These are phyloP conservation scores for Plebejus anna DNA, from an alignment of 2,888 invertebrate genomes.

Conservation along the genomic window DNA sequence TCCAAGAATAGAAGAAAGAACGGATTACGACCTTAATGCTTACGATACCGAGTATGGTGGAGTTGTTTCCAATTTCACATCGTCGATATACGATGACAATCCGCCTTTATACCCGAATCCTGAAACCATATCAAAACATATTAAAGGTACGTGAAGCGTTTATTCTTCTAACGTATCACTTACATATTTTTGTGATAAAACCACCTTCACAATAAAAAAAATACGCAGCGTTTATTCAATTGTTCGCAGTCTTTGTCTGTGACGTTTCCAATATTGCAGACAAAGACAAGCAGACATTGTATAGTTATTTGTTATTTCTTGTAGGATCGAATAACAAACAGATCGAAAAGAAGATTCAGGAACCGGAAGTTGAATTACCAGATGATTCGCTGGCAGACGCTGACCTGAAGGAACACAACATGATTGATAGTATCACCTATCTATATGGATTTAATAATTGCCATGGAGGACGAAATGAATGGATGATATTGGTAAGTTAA, in stretches of 20 bases:
- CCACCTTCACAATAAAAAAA: no score
- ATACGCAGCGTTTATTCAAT: no score
- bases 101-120: slow-evolving; percentile 74
- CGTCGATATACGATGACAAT: slow-evolving; percentile 73
- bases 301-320: neutral
- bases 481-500: slow-evolving; percentile 68
- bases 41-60: slow-evolving; percentile 73
- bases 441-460: slow-evolving; percentile 82
- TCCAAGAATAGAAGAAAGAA: slow-evolving; percentile 57
- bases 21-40: slow-evolving; percentile 67
- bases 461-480: slow-evolving; percentile 68
- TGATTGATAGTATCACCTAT: slow-evolving; percentile 86
- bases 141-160: slow-evolving; percentile 50
- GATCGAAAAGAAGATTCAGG: slow-evolving; percentile 55
- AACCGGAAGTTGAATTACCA: slow-evolving; percentile 77
- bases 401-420: slow-evolving; percentile 84
- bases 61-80: slow-evolving; percentile 72
- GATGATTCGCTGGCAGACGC: slow-evolving; percentile 83
- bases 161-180: neutral
- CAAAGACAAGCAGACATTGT: no score
- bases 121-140: slow-evolving; percentile 61
- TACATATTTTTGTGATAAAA: no score
- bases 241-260: no score
- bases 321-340: slow-evolving; percentile 47
- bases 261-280: slow-evolving; percentile 1